Percentiles rank a stretch among this genome's conserved stretches.
Evolutionary conservation across 2,113 vertebrate species (phyloP).

Genomic region (Indri indri): DNA sequence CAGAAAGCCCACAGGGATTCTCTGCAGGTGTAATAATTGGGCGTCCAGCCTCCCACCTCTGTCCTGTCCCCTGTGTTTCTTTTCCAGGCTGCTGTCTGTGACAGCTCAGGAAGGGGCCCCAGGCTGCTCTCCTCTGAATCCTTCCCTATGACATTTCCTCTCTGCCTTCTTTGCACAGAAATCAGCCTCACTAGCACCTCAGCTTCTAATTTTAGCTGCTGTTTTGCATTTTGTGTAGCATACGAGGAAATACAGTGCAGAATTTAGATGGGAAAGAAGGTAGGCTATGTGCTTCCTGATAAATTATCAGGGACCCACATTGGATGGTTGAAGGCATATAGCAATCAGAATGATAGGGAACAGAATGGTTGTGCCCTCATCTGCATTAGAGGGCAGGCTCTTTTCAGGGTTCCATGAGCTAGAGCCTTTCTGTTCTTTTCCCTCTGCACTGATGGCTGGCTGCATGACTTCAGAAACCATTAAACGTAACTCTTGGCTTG

Average conservation of each 20-base stretch:
- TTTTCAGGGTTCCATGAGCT: not conserved
- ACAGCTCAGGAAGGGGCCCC: not conserved
- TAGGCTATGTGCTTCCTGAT: conserved; percentile 7
- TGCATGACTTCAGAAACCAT: not conserved
- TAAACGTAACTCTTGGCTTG: not conserved
- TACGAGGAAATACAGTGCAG: conserved; percentile 47
- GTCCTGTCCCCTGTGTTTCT: not conserved
- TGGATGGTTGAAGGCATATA: not conserved
- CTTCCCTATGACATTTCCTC: not conserved
- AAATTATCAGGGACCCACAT: not conserved
- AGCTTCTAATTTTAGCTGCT: conserved; percentile 68
- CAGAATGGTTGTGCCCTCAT: not conserved
- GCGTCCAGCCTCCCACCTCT: not conserved
- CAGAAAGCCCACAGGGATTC: not conserved
- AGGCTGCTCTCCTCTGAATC: conserved; percentile 1
- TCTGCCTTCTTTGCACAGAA: not conserved
- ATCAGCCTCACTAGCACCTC: conserved; percentile 14
- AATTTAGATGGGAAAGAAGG: conserved; percentile 25
- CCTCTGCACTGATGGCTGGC: not conserved
- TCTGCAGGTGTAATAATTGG: not conserved
- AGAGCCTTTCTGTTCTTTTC: not conserved
- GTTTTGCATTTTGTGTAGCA: conserved; percentile 54
- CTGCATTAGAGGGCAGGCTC: not conserved
- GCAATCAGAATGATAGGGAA: not conserved
- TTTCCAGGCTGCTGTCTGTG: not conserved